Conservation (phyloP, 1,140 invertebrate genomes). For the Steinernema khuongi region DNA sequence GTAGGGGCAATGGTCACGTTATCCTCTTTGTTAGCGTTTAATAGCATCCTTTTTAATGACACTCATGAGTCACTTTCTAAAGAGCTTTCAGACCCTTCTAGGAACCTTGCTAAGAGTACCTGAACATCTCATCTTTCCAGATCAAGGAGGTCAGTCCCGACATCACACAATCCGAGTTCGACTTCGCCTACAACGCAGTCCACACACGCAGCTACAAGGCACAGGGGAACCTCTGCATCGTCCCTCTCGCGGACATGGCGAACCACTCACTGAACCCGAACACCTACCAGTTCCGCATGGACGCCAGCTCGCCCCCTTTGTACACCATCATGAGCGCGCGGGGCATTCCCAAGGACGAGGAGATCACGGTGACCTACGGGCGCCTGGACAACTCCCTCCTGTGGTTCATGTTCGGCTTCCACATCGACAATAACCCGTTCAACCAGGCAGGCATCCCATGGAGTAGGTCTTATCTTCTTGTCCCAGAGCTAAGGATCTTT, state of each 20-base stretch:
- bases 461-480: background rate
- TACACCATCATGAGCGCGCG: conserved; percentile 1
- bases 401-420: conserved; percentile 10
- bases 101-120: background rate
- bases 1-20: too few relatives aligned
- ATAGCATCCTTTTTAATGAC: too few relatives aligned
- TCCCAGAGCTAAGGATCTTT: background rate
- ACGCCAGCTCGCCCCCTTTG: background rate
- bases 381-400: background rate
- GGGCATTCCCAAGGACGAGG: background rate
- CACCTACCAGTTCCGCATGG: conserved; percentile 5
- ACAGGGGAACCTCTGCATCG: background rate
- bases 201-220: conserved; percentile 1
- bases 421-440: background rate
- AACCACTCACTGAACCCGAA: background rate
- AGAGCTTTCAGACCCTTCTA: too few relatives aligned
- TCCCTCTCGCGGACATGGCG: background rate
- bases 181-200: background rate
- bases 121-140: background rate
- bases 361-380: background rate
- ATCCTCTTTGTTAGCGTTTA: too few relatives aligned
- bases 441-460: conserved; percentile 1
- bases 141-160: background rate
- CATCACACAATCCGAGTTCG: background rate
- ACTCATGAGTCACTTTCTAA: too few relatives aligned